Base-by-base conservation (phyloP, 2,113 vertebrate genomes). In the Pollimyrus isidori region DNA sequence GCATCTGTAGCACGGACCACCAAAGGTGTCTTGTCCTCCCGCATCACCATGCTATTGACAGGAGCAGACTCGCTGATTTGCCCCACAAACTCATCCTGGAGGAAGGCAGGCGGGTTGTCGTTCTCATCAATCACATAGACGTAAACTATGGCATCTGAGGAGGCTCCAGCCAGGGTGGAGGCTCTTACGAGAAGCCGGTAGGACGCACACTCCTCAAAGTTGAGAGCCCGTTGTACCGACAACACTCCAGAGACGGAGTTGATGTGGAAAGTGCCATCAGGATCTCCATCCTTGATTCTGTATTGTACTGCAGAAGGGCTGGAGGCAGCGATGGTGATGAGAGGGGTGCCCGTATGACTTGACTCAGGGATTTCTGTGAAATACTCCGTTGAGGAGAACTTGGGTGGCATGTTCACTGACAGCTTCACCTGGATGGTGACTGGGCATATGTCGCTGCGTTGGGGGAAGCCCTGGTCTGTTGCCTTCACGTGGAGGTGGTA, bases 91-190 rank as follows among this genome's bases (percentile, higher is more conserved):
- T 92, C 93, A 15, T 88, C 89, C 88, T 95, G 96, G 76, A 93
- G 53, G 23, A 99, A 98, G 89, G 94, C 2, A 0, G 98, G 98
- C 0, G 94, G 89, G 0, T 98, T 99, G 93, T 99, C 98, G 2
- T 99, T 99, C 93, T 98, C 97, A 23, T 99, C 98, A 56, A 97
- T 95, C 86, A 99, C 93, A 11, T 98, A 98, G 89, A 99, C 91
- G 48, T 96, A 92, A 49, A 97, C 96, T 0, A 90, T 5, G 0
- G 95, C 90, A 3, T 95, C 96, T 58, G 94, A 96, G 88, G 91
- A 96, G 7, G 95, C 93, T 13, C 97, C 97, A 0, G 94, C 95
- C 85, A 95, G 95, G 52, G 96, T 98, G 90, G 95, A 96, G 65
- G 96, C 97, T 76, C 95, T 95, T 69, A 99, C 95, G 91, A 95